Conservation (phyloP, 1,140 invertebrate genomes). For the Meloidogyne chitwoodi region DNA sequence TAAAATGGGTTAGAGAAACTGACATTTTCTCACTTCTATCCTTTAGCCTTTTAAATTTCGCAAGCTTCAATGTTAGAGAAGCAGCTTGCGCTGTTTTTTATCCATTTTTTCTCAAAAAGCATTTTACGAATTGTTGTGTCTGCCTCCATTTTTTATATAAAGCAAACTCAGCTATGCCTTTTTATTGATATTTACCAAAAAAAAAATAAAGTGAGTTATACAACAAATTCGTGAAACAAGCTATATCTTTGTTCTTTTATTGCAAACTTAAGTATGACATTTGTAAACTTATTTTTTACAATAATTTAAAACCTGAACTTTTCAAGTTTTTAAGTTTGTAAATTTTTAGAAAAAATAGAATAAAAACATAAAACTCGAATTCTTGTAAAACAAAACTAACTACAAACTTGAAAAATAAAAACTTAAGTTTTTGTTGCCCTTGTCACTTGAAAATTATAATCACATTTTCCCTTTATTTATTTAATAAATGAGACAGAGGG, state of each 20-base stretch:
- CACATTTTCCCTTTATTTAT: too few relatives aligned
- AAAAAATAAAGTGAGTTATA: not conserved
- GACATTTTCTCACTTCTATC: not conserved
- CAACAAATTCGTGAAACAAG: not conserved
- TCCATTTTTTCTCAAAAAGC: not conserved
- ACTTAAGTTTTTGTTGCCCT: too few relatives aligned
- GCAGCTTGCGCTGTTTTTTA: not conserved
- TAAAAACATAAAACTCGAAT: too few relatives aligned
- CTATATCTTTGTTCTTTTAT: not conserved
- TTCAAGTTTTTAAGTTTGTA: too few relatives aligned
- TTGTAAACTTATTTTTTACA: too few relatives aligned
- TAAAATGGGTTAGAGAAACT: not conserved
- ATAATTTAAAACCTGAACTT: too few relatives aligned
- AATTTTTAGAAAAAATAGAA: too few relatives aligned
- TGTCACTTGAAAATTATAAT: too few relatives aligned
- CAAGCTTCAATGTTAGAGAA: not conserved
- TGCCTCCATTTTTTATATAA: not conserved
- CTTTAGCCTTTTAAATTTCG: not conserved
- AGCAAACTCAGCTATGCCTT: not conserved
- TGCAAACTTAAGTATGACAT: too few relatives aligned
- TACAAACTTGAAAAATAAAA: too few relatives aligned
- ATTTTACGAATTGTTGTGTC: not conserved
- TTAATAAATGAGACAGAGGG: too few relatives aligned
- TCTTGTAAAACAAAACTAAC: too few relatives aligned
- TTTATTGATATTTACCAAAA: not conserved